Evolutionary conservation across 2,797 vertebrate species (phyloP), one percentile per base, ranked within the genome.

Genomic region (Sitta carolinensis): DNA sequence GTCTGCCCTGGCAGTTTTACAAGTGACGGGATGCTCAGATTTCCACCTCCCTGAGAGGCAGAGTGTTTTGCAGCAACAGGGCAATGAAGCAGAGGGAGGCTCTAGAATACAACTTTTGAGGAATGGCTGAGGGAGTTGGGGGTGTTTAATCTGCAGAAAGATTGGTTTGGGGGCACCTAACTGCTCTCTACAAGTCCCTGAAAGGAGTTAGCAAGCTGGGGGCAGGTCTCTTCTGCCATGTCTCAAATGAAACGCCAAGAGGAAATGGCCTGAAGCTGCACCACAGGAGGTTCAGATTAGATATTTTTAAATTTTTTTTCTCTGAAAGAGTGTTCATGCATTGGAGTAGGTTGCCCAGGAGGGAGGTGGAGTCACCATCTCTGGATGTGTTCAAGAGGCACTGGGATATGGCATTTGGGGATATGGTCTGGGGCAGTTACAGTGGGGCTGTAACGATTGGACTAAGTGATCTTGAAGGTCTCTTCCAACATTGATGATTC

Each of bases 191-290:
- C 18, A 40, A 48, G 9, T 14, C 12, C 20, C 51, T 64, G 51
- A 52, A 63, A 51, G 38, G 73, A 27, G 2, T 25, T 23, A 34
- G 18, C 21, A 77, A 32, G 18, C 1, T 52, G 14, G 13, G 52
- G 29, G 15, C 40, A 0, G 0, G 22, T 19, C 30, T 36, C 5
- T 42, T 40, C 21, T 84, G n/a, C 18, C 13, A 1, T 5, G 16
- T 54, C 32, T 67, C 27, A 55, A 25, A 20, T 0, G 5, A n/a
- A 73, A 67, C 14, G 20, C 43, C 14, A 45, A 43, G 32, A 43
- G 14, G 17, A 45, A 83, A 62, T 26, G 20, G 27, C 50, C 43
- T 42, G 11, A 79, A 42, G 5, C 25, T 67, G 5, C 14, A n/a
- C 8, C 29, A 66, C 6, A 8, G 4, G 36, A 61, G 11, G 23